A percentile compares a stretch with the other conserved stretches of the same genome.
Conservation (phyloP, 2,113 vertebrate species). For the Motacilla tschutschensis region DNA sequence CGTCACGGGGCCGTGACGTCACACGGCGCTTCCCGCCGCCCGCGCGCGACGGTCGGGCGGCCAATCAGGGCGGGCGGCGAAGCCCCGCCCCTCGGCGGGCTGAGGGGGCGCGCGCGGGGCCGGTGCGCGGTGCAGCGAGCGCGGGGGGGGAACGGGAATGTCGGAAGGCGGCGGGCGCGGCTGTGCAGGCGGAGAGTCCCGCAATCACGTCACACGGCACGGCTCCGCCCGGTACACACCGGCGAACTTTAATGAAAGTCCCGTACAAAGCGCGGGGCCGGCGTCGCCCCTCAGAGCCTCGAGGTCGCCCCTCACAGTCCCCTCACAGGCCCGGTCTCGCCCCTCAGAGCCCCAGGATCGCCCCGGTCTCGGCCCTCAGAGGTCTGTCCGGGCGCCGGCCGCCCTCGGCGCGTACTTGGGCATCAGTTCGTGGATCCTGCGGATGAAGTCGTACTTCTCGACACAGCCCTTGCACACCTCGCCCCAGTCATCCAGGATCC, state of each 20-base stretch:
- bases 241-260: slow-evolving; percentile 34
- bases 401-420: slow-evolving; percentile 91
- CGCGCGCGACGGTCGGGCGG: too few relatives aligned
- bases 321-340: background rate
- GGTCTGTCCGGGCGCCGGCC: slow-evolving; percentile 88
- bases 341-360: background rate
- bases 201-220: slow-evolving; percentile 21
- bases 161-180: background rate
- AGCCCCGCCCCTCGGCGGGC: background rate
- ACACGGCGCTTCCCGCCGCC: too few relatives aligned
- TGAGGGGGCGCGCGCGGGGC: background rate
- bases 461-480: slow-evolving; percentile 95
- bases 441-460: slow-evolving; percentile 94
- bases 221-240: background rate
- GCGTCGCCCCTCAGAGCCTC: background rate
- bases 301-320: background rate
- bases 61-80: background rate
- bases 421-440: slow-evolving; percentile 95
- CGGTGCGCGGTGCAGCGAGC: accelerated
- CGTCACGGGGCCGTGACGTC: too few relatives aligned
- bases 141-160: background rate
- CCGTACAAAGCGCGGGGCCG: slow-evolving; percentile 18
- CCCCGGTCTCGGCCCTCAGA: slow-evolving; percentile 67
- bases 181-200: accelerated
- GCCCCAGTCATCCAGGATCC: slow-evolving; percentile 96